A percentile compares a stretch with the other conserved stretches of the same genome.
Conservation (phyloP, 2,113 vertebrate genomes). For the Trachemys scripta region DNA sequence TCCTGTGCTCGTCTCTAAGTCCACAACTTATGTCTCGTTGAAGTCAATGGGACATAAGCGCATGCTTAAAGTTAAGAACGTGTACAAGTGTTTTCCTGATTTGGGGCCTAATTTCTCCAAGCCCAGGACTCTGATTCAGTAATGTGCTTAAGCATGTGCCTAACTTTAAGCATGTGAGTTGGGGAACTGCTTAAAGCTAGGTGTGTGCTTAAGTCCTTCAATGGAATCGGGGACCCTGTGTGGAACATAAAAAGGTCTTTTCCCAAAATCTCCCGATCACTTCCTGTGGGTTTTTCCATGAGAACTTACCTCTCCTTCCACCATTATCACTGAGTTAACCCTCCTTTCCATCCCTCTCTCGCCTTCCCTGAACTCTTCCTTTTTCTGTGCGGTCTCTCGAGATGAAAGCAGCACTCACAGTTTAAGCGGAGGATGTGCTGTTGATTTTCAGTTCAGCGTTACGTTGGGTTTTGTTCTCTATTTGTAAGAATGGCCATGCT, state of each 20-base stretch:
- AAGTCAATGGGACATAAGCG: background rate
- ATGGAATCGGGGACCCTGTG: background rate
- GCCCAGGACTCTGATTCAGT: background rate
- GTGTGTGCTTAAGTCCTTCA: background rate
- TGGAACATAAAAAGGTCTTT: rapidly evolving
- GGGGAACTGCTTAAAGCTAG: too few relatives aligned
- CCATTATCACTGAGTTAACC: background rate
- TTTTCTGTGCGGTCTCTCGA: background rate
- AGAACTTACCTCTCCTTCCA: background rate
- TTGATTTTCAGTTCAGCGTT: background rate
- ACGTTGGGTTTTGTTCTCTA: background rate
- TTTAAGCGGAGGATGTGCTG: rapidly evolving
- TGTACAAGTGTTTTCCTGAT: background rate
- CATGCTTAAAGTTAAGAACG: background rate
- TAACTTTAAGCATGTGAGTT: too few relatives aligned
- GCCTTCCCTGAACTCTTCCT: background rate
- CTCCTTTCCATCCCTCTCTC: background rate
- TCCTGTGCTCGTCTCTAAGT: too few relatives aligned
- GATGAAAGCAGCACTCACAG: rapidly evolving
- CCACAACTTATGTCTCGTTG: too few relatives aligned
- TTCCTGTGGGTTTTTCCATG: rapidly evolving
- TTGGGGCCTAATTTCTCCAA: background rate
- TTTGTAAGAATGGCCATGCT: too few relatives aligned
- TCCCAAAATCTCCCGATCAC: background rate
- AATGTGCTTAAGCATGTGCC: background rate